phyloP scores from a whole-genome alignment of 2,113 vertebrate species.

The Vulpes lagopus region DNA sequence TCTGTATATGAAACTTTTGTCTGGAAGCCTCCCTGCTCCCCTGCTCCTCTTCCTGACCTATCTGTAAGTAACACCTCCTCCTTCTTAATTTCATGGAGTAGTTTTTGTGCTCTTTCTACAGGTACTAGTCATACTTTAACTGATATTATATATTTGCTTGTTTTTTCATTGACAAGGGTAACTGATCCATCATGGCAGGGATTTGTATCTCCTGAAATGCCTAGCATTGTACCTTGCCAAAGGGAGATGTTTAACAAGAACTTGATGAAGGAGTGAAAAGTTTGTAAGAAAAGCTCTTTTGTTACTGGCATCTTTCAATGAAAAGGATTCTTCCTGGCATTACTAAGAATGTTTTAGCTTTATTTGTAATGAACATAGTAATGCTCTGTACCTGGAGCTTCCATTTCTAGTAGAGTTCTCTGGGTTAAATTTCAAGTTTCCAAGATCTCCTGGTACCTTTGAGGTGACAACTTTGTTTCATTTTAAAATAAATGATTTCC shows the following conservation, averaged over 20 bases:
- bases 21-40: background rate
- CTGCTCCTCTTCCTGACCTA: background rate
- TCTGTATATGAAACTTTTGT: background rate
- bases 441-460: background rate
- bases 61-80: background rate
- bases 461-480: constrained; percentile 37
- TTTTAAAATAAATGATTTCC: constrained; percentile 40
- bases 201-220: background rate
- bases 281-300: constrained; percentile 43
- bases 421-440: background rate
- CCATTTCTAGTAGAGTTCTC: background rate
- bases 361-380: background rate
- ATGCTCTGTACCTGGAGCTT: background rate
- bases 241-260: background rate
- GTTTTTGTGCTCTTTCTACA: background rate
- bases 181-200: background rate
- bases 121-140: background rate
- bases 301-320: constrained; percentile 7
- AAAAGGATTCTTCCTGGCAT: background rate
- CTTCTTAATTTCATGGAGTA: background rate
- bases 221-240: background rate
- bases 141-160: background rate
- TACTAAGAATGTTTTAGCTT: background rate
- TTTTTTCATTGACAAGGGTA: background rate
- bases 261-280: background rate